phyloP scores from a whole-genome alignment of 2,888 invertebrate genomes.

The Orthosia cruda region DNA sequence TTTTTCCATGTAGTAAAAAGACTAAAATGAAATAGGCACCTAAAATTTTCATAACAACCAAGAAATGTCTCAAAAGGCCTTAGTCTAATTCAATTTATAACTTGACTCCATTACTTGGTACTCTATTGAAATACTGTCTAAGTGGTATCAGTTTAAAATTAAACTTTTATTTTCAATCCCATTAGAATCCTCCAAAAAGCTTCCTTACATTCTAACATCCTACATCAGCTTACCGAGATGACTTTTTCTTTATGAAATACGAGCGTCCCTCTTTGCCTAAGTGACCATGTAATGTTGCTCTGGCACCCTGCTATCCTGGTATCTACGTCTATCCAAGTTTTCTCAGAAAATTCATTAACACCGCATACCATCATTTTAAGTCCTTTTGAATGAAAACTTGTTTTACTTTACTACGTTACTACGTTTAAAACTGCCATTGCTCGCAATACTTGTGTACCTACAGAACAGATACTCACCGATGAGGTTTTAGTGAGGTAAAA shows the following conservation, averaged over 20 bases:
- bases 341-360: constrained; percentile 78
- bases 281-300: constrained; percentile 81
- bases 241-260: constrained; percentile 76
- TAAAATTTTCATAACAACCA: too few species aligned
- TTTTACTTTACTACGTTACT: constrained; percentile 2
- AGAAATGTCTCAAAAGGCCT: too few species aligned
- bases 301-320: constrained; percentile 39
- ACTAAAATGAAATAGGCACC: too few species aligned
- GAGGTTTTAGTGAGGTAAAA: too few species aligned
- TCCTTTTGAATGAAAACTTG: constrained; percentile 25
- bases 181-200: constrained; percentile 14
- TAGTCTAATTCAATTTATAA: too few species aligned
- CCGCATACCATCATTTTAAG: constrained; percentile 45
- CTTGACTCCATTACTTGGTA: not conserved
- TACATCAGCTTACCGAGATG: constrained; percentile 63
- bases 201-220: constrained; percentile 47
- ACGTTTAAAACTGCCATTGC: too few species aligned
- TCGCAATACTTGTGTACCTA: too few species aligned
- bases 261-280: constrained; percentile 78
- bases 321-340: constrained; percentile 62
- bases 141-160: too few species aligned
- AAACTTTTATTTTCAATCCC: not conserved
- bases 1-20: too few species aligned
- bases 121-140: too few species aligned
- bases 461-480: too few species aligned